phyloP scores from a whole-genome alignment of 2,797 vertebrate genomes.

The Ctenochaetus hawaiiensis region DNA sequence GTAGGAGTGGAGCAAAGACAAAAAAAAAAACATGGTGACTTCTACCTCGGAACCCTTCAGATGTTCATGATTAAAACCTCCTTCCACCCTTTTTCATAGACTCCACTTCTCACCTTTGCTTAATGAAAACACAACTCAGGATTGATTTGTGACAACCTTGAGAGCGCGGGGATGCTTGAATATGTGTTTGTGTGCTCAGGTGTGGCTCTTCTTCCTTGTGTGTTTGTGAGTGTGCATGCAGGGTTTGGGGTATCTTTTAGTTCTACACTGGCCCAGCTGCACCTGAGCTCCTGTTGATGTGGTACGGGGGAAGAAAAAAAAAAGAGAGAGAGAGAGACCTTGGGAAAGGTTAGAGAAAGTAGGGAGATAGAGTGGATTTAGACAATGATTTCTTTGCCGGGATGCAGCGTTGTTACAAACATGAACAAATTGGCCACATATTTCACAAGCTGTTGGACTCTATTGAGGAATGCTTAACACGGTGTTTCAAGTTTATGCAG shows the following conservation, averaged over 20 bases:
- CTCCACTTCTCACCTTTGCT: constrained; percentile 59
- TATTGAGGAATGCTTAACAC: constrained; percentile 63
- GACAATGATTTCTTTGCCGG: constrained; percentile 55
- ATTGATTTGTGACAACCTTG: constrained; percentile 74
- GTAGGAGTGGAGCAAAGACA: constrained; percentile 43
- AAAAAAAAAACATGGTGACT: constrained; percentile 31
- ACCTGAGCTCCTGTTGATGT: constrained; percentile 67
- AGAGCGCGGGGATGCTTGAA: constrained; percentile 24
- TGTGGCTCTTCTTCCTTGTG: not conserved
- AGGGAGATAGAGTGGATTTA: constrained; percentile 68
- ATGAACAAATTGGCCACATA: constrained; percentile 69
- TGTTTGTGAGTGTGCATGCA: not conserved
- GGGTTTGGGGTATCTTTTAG: constrained; percentile 41
- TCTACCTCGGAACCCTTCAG: constrained; percentile 48
- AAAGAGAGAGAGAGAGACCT: constrained; percentile 41
- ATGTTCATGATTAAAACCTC: constrained; percentile 69
- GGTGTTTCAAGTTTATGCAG: constrained; percentile 62
- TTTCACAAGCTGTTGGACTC: constrained; percentile 67
- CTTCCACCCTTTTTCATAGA: constrained; percentile 54
- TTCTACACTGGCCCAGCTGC: constrained; percentile 25
- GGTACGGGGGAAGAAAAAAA: constrained; percentile 18
- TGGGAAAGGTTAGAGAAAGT: constrained; percentile 68
- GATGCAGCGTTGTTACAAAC: constrained; percentile 57
- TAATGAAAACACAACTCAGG: constrained; percentile 66
- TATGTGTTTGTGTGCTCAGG: constrained; percentile 3